Base-by-base conservation (phyloP, 2,797 vertebrate genomes). In the Enteromius anoplus region DNA sequence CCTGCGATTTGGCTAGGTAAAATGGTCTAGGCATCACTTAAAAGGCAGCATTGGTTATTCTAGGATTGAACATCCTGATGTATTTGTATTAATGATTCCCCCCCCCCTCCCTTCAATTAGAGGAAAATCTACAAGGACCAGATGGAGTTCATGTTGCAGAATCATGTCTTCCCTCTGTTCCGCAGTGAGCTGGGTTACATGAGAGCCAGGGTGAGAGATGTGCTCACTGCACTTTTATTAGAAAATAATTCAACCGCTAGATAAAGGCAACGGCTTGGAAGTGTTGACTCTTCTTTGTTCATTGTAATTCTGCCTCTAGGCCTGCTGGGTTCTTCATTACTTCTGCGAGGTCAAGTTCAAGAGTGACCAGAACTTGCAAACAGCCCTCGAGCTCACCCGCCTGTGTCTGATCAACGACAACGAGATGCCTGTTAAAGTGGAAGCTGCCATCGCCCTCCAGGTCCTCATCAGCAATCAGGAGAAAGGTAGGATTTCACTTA, bases 121-220 rank as follows among this genome's bases (percentile, higher is more conserved):
- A 99, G 99, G 93, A 99, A 99, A 91, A 96, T 99, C 88, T 99
- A 99, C 88, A 99, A 99, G 93, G 97, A 99, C 93, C 98, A 99
- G 92, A 99, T 99, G 98, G 98, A 99, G 93, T 97, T 97, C 90
- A 99, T 99, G 98, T 92, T 99, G 87, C 97, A 99, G 92, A 98
- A 97, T 94, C 97, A 99, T 8, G 98, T 99, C 86, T 99, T 99
- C 90, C 97, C 97, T 85, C 94, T 99, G 70, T 99, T 99, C 93
- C 97, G 95, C 92, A 99, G 94, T 90, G 97, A 97, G 88, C 95
- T 99, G 84, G 98, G 98, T 86, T 99, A 99, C 93, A 99, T 99
- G 98, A 96, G 98, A 94, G 98, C 98, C 79, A 95, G 98, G 94
- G 98, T 99, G 94, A 95, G 96, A 83, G 45, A 53, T 32, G 58